Evolutionary conservation across 2,113 vertebrate genomes (phyloP).

Genomic region (Lanius collurio): DNA sequence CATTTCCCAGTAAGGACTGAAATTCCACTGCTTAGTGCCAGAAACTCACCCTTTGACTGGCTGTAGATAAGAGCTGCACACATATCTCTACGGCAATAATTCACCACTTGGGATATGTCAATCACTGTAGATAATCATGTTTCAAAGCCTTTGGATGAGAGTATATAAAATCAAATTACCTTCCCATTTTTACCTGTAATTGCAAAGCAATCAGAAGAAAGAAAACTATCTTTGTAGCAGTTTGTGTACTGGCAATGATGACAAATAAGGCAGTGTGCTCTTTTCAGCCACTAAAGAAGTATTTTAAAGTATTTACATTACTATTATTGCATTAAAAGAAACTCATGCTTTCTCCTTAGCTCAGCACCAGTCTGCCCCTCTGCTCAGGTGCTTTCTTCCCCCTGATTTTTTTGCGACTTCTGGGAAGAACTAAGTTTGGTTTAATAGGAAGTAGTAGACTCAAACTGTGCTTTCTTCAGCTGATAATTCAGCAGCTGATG

Average conservation of each 20-base stretch:
- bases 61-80: not conserved
- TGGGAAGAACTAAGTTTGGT: not conserved
- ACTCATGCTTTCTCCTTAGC: not conserved
- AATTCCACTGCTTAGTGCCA: not conserved
- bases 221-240: not conserved
- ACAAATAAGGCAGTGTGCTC: not conserved
- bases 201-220: not conserved
- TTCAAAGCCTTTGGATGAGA: not conserved
- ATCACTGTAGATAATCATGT: not conserved
- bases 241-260: not conserved
- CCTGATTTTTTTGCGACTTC: not conserved
- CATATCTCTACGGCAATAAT: not conserved
- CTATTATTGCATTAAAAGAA: not conserved
- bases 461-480: not conserved
- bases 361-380: not conserved
- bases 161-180: not conserved
- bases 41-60: not conserved
- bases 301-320: not conserved
- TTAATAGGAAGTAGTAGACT: not conserved
- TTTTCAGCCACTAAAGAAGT: not conserved
- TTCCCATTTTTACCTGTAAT: not conserved
- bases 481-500: not conserved
- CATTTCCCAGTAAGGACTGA: not conserved
- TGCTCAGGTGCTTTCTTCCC: not conserved
- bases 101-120: not conserved